Conservation (phyloP, 2,888 invertebrate genomes). For the Steinernema hermaphroditum region DNA sequence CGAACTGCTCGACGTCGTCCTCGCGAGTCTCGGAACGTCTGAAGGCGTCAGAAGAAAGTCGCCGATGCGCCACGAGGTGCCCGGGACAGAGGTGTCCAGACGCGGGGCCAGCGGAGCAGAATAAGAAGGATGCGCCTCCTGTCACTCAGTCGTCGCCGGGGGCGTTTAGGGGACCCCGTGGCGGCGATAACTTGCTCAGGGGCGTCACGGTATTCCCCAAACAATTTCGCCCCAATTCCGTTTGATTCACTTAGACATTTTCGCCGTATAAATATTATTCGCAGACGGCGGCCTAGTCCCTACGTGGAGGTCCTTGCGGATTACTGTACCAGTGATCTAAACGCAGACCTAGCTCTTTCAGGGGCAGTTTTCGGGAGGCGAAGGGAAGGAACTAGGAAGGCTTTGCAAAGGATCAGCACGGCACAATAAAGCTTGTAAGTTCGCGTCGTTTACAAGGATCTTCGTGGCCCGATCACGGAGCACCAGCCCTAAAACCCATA, state of each 20-base stretch:
- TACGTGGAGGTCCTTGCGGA: too few relatives aligned
- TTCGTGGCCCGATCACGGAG: not conserved
- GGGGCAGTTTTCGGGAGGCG: too few relatives aligned
- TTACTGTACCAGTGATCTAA: too few relatives aligned
- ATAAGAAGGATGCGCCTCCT: not conserved
- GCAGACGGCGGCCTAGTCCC: not conserved
- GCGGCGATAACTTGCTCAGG: conserved; percentile 10
- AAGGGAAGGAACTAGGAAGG: too few relatives aligned
- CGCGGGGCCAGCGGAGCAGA: not conserved
- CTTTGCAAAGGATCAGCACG: too few relatives aligned
- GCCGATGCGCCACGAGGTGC: too few relatives aligned
- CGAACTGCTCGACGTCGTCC: not conserved
- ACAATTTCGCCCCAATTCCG: conserved; percentile 7
- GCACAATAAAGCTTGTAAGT: too few relatives aligned
- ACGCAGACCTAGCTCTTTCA: too few relatives aligned
- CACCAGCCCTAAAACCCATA: not conserved
- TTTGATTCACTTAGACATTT: conserved; percentile 4
- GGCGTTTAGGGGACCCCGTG: too few relatives aligned
- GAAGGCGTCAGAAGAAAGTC: too few relatives aligned
- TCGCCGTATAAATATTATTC: not conserved
- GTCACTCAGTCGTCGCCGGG: not conserved
- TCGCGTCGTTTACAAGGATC: too few relatives aligned
- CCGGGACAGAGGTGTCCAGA: not conserved
- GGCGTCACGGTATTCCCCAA: conserved; percentile 5
- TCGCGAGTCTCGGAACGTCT: too few relatives aligned